Percentiles rank a stretch among this genome's conserved stretches.
These are phyloP conservation scores for Lagenorhynchus albirostris DNA, from an alignment of 2,113 vertebrate species.

Conservation along the genomic window DNA sequence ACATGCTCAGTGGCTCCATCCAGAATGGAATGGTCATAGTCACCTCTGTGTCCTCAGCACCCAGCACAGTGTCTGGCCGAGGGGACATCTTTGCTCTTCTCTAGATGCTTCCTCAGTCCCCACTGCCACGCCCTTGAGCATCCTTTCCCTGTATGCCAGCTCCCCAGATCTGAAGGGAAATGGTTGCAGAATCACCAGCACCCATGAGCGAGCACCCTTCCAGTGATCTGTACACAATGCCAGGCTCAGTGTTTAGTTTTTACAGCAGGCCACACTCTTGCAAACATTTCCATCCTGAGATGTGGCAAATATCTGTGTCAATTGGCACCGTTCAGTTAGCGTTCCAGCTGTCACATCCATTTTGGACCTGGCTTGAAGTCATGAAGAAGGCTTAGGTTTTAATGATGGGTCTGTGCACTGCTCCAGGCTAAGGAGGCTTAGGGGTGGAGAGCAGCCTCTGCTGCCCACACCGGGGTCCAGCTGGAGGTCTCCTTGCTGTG, in stretches of 20 bases:
- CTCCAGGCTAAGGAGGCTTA: background rate
- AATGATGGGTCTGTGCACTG: rapidly evolving
- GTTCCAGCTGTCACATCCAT: background rate
- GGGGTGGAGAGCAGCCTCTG: background rate
- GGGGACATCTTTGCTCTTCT: background rate
- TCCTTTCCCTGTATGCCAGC: background rate
- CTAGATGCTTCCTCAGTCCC: background rate
- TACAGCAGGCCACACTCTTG: background rate
- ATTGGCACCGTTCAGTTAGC: background rate
- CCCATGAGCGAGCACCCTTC: background rate
- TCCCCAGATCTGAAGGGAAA: background rate
- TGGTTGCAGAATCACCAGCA: background rate
- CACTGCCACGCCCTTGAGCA: background rate
- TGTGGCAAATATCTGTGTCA: background rate
- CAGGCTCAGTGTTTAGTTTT: background rate
- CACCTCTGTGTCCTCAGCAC: background rate
- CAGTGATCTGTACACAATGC: background rate
- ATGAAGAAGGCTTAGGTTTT: background rate
- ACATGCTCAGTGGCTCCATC: background rate
- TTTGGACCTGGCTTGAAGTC: background rate
- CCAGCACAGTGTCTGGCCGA: background rate
- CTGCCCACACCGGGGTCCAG: rapidly evolving
- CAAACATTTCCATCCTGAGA: background rate
- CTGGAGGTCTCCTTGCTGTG: background rate
- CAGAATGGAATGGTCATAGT: background rate